Percentiles rank a stretch among this genome's conserved stretches.
Conservation (phyloP, 2,113 vertebrate species). For the Gambusia affinis region DNA sequence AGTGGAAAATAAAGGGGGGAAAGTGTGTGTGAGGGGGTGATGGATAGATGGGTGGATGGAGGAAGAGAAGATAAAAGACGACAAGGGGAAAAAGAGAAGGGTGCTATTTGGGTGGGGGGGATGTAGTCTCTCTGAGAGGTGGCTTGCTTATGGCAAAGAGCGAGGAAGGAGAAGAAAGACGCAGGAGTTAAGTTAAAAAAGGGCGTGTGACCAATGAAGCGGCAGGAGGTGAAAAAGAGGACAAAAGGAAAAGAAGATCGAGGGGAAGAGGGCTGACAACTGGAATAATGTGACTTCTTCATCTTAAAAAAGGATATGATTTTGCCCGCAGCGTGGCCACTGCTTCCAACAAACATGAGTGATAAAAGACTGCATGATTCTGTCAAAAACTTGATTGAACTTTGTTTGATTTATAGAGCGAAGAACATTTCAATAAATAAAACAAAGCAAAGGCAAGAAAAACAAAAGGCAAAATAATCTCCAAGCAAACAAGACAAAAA, state of each 20-base stretch:
- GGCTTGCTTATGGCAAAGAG: slow-evolving; percentile 48
- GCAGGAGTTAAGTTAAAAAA: slow-evolving; percentile 37
- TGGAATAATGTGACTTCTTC: slow-evolving; percentile 46
- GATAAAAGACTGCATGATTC: slow-evolving; percentile 30
- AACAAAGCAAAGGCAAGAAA: slow-evolving; percentile 25
- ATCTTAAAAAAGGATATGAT: slow-evolving; percentile 30
- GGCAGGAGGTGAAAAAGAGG: slow-evolving; percentile 38
- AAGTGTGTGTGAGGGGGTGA: slow-evolving; percentile 17
- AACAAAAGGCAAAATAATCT: slow-evolving; percentile 32
- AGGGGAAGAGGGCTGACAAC: slow-evolving; percentile 33
- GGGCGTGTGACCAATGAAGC: slow-evolving; percentile 52
- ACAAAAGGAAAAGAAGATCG: slow-evolving; percentile 48
- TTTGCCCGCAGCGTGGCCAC: slow-evolving; percentile 26
- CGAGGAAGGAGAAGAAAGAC: slow-evolving; percentile 26
- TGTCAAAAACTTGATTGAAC: slow-evolving; percentile 12
- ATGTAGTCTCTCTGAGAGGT: slow-evolving; percentile 41
- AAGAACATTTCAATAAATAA: not conserved
- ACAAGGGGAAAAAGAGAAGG: slow-evolving; percentile 13
- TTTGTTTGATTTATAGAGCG: slow-evolving; percentile 11
- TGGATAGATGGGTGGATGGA: slow-evolving; percentile 56
- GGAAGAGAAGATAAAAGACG: slow-evolving; percentile 46
- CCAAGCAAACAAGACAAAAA: slow-evolving; percentile 24
- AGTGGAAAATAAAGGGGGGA: slow-evolving; percentile 54
- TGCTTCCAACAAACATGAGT: slow-evolving; percentile 20
- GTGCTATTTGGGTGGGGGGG: slow-evolving; percentile 31